phyloP scores from a whole-genome alignment of 2,888 invertebrate species.

The Amblyjoppa proteus region DNA sequence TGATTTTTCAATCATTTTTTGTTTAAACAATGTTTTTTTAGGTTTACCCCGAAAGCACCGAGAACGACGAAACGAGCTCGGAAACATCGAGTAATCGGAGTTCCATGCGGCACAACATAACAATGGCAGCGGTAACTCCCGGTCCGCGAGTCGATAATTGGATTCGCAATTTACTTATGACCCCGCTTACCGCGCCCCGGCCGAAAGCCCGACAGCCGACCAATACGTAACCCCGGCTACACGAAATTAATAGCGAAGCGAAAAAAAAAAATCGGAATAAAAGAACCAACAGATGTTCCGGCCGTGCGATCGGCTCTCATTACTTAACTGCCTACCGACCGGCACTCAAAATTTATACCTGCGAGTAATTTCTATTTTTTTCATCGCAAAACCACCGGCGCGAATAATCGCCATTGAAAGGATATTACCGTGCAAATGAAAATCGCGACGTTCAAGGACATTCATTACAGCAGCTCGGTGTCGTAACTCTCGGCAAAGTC shows the following conservation, averaged over 20 bases:
- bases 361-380: background rate
- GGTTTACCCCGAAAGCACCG: constrained; percentile 1
- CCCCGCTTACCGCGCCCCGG: constrained; percentile 17
- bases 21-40: background rate
- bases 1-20: background rate
- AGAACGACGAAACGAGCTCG: constrained; percentile 11
- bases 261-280: background rate
- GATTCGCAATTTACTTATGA: constrained; percentile 63
- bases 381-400: background rate
- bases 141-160: constrained; percentile 58
- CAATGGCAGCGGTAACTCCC: background rate
- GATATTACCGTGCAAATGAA: constrained; percentile 17
- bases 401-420: background rate
- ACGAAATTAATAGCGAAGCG: constrained; percentile 49
- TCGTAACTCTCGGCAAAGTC: constrained; percentile 42
- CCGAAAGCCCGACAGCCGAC: constrained; percentile 26
- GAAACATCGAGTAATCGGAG: constrained; percentile 40
- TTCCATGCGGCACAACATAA: background rate
- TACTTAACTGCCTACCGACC: background rate
- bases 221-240: constrained; percentile 21
- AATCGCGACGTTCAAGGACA: background rate
- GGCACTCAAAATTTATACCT: background rate
- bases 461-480: background rate
- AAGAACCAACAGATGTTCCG: background rate
- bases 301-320: constrained; percentile 7